These are phyloP conservation scores for Ophonus ardosiacus DNA, from an alignment of 2,888 invertebrate species.

Conservation along the genomic window DNA sequence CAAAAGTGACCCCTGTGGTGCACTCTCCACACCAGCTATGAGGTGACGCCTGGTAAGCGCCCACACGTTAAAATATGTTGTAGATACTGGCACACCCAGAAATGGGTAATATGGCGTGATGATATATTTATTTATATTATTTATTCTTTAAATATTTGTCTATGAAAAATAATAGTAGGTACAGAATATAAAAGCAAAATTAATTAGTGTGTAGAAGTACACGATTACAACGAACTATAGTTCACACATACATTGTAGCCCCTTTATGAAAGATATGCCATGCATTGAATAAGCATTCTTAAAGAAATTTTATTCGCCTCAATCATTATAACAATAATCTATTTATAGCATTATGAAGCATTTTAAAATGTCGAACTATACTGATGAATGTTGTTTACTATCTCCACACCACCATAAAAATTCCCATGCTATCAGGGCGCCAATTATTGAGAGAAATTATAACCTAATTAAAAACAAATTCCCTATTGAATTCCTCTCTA, in stretches of 20 bases:
- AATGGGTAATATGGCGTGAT: too few relatives aligned
- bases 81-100: too few relatives aligned
- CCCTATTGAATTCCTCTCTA: background rate
- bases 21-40: too few relatives aligned
- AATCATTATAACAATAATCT: constrained; percentile 1
- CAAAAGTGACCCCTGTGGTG: too few relatives aligned
- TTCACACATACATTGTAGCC: background rate
- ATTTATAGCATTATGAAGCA: background rate
- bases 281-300: background rate
- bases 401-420: background rate
- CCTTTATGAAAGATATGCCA: background rate
- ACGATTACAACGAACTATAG: background rate
- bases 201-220: background rate
- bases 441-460: constrained; percentile 22
- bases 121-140: too few relatives aligned
- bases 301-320: background rate
- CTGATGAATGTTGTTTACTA: constrained; percentile 4
- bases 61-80: too few relatives aligned
- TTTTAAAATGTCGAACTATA: constrained; percentile 1
- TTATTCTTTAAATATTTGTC: too few relatives aligned
- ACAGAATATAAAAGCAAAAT: too few relatives aligned
- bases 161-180: too few relatives aligned
- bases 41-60: too few relatives aligned
- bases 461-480: constrained; percentile 33
- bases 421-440: constrained; percentile 4